phyloP scores from a whole-genome alignment of 2,888 invertebrate genomes.

The Aradus depressus region DNA sequence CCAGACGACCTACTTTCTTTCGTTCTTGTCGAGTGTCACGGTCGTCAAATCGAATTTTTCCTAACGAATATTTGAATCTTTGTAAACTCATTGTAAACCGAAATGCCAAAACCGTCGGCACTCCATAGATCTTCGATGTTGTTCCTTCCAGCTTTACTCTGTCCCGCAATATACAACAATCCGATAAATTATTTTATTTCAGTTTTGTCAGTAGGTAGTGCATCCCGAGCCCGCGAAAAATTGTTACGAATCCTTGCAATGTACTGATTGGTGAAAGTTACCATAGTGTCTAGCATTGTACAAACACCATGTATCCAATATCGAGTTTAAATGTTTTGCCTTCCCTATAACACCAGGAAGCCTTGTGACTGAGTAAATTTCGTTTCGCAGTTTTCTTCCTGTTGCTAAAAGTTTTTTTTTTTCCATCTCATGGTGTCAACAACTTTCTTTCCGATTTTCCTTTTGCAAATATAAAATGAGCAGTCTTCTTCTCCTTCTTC shows the following conservation, averaged over 20 bases:
- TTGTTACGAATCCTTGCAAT: not conserved
- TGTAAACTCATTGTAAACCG: constrained; percentile 14
- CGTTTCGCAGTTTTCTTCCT: constrained; percentile 1
- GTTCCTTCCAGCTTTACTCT: constrained; percentile 15
- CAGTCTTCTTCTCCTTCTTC: not conserved
- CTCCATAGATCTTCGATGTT: constrained; percentile 24
- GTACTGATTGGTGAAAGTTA: constrained; percentile 12
- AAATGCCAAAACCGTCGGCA: constrained; percentile 18
- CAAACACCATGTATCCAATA: constrained; percentile 10
- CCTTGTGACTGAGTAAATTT: constrained; percentile 2
- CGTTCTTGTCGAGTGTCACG: constrained; percentile 27
- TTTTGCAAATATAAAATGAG: not conserved
- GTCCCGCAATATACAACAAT: constrained; percentile 23
- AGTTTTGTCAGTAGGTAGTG: not conserved
- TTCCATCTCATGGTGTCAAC: not conserved
- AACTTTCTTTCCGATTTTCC: not conserved
- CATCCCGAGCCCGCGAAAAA: constrained; percentile 10
- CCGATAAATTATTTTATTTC: constrained; percentile 30
- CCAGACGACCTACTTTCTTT: constrained; percentile 29
- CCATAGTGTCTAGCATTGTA: constrained; percentile 3
- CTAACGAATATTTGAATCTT: constrained; percentile 18
- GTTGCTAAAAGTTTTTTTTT: not conserved
- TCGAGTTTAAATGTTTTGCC: constrained; percentile 4
- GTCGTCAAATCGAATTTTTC: constrained; percentile 17
- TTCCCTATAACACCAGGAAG: constrained; percentile 11